Evolutionary conservation across 2,113 vertebrate genomes (phyloP), one percentile per base, ranked within the genome.

Genomic region (Phyllostomus hastatus): DNA sequence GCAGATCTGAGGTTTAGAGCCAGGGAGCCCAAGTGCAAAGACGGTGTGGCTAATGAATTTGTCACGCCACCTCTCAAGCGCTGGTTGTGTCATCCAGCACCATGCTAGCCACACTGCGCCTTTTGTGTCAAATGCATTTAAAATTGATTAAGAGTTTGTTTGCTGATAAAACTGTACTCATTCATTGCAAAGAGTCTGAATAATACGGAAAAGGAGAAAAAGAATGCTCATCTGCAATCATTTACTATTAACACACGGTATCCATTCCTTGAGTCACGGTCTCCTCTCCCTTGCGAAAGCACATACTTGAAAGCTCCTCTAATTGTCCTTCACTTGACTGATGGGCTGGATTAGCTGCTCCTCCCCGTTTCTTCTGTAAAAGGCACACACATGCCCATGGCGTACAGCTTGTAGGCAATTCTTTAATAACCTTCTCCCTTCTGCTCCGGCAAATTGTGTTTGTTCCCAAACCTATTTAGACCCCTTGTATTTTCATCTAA

Each of bases 401-500:
- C 52, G 35, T 2, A 16, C 52, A 61, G 46, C 59, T 81, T 41
- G 17, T 10, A 38, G 66, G 75, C 17, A 43, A 35, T 10, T 88
- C 84, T 93, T 38, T 61, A 88, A 73, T 35, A 83, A 80, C 22
- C 59, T 52, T 64, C 76, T 31, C 59, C 22, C 48, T 59, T 72
- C 67, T 72, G 41, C 50, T 89, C 43, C 59, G 82, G 38, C 48
- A 96, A 92, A 94, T 79, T 82, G 64, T 86, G 66, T 92, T 96
- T 91, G 50, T 84, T 88, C 52, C 67, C 46, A 97, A 95, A 88
- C 54, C 69, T 89, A 88, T 79, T 97, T 85, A 91, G 91, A 72
- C 64, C 78, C 31, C 61, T 96, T 93, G 85, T 90, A 95, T 87
- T 94, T 94, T 97, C 95, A 95, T 94, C 85, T 95, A 95, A 97